Base-by-base conservation (phyloP, 2,797 vertebrate genomes). In the Siniperca undulata region DNA sequence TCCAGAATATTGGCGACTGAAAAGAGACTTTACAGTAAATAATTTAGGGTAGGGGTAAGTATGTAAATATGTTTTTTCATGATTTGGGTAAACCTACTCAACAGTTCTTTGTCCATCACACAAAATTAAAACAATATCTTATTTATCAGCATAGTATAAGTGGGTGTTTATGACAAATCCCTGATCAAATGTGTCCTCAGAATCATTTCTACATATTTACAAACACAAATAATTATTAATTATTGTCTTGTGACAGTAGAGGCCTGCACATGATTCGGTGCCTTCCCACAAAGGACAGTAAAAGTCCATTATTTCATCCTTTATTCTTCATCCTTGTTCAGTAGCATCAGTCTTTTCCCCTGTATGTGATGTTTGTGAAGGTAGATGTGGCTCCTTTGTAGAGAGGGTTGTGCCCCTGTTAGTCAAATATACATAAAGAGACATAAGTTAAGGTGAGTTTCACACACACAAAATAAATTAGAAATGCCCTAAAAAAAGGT, bases 311-410 rank as follows among this genome's bases (percentile, higher is more conserved):
- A 46, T 74, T 87, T 77, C 55, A n/a, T 87, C 58, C 46, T 78
- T 70, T 14, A 10, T 84, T 82, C 71, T 73, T 65, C 42, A 24
- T 78, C 66, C 52, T 81, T 44, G 30, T 77, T 89, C 78, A 84
- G 88, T 80, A 92, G 91, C 80, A 73, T 48, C 93, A 95, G 92
- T 94, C 94, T 82, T 97, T 96, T 75, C 98, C 98, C 3, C 97
- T 95, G 89, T 99, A 99, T 0, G 98, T 98, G 93, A 99, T 97
- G 90, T 99, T 99, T 78, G 97, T 99, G 91, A 99, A 99, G 61
- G 98, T 99, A 9, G 98, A 98, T 0, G 97, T 99, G 70, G 98
- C 98, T 85, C 97, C 97, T 96, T 97, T 98, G 83, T 97, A 99
- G 34, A 99, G 95, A 20, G 98, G 98, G 77, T 99, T 99, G 95